Conservation (phyloP, 2,888 invertebrate genomes). For the Ectobius pallidus region DNA sequence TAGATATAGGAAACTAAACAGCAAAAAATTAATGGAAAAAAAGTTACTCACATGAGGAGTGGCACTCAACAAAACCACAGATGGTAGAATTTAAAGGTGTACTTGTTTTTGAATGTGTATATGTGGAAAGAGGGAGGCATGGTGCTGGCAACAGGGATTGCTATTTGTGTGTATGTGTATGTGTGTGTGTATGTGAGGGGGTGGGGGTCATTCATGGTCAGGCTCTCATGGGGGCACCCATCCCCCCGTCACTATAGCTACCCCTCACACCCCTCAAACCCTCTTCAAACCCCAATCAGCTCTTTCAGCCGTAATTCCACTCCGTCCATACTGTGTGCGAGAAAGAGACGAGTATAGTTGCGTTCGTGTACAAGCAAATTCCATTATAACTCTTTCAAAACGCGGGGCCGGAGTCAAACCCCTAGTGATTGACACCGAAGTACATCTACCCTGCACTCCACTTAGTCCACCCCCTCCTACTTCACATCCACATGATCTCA, state of each 20-base stretch:
- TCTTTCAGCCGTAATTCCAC: slow-evolving; percentile 43
- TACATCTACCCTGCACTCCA: slow-evolving; percentile 27
- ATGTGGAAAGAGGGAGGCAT: slow-evolving; percentile 2
- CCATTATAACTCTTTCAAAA: slow-evolving; percentile 43
- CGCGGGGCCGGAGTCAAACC: slow-evolving; percentile 26
- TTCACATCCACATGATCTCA: slow-evolving; percentile 14
- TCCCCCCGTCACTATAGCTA: slow-evolving; percentile 37
- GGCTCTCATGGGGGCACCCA: slow-evolving; percentile 36
- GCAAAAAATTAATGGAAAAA: background rate
- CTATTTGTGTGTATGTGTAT: slow-evolving; percentile 20
- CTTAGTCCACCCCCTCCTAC: slow-evolving; percentile 16
- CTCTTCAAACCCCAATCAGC: slow-evolving; percentile 44
- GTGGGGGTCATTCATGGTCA: slow-evolving; percentile 41
- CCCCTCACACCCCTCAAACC: slow-evolving; percentile 26
- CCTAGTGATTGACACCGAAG: slow-evolving; percentile 28
- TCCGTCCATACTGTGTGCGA: background rate
- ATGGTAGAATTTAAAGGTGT: slow-evolving; percentile 29
- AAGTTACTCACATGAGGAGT: background rate
- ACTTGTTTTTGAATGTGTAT: slow-evolving; percentile 30
- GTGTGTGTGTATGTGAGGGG: slow-evolving; percentile 23
- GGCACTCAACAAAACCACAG: slow-evolving; percentile 26
- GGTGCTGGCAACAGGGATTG: slow-evolving; percentile 20
- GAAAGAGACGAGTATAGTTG: slow-evolving; percentile 12
- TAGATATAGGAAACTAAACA: slow-evolving; percentile 2
- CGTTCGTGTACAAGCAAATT: slow-evolving; percentile 43